These are phyloP conservation scores for Drosophila maculinotata DNA, from an alignment of 2,888 invertebrate species.

Conservation along the genomic window DNA sequence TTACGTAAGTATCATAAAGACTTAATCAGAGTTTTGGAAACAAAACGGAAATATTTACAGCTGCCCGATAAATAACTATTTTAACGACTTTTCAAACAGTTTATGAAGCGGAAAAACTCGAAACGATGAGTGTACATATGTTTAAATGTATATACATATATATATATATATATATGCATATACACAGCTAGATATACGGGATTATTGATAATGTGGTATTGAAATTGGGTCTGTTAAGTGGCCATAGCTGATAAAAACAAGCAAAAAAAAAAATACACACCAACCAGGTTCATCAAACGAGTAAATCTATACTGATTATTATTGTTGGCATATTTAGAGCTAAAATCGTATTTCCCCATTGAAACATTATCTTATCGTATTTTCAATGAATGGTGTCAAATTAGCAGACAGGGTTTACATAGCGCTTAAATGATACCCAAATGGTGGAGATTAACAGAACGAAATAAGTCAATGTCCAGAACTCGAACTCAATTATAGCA, in stretches of 20 bases:
- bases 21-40: too few species aligned
- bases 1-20: too few species aligned
- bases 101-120: slow-evolving; percentile 2
- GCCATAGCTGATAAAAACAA: not conserved
- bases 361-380: slow-evolving; percentile 50
- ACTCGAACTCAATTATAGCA: not conserved
- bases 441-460: slow-evolving; percentile 5
- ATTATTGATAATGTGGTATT: slow-evolving; percentile 2
- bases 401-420: slow-evolving; percentile 22
- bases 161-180: too few species aligned
- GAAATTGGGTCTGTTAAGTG: not conserved
- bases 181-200: not conserved
- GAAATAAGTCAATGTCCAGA: not conserved
- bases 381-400: slow-evolving; percentile 31
- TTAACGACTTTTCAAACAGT: slow-evolving; percentile 2
- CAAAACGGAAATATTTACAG: too few species aligned
- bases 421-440: slow-evolving; percentile 15
- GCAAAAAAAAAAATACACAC: not conserved
- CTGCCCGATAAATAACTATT: not conserved
- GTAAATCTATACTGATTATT: slow-evolving; percentile 25
- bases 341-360: slow-evolving; percentile 17
- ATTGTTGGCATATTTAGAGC: slow-evolving; percentile 35
- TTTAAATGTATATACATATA: not conserved
- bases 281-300: slow-evolving; percentile 17
- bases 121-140: not conserved